phyloP scores from a whole-genome alignment of 2,888 invertebrate genomes.

The Octonoba sinensis region DNA sequence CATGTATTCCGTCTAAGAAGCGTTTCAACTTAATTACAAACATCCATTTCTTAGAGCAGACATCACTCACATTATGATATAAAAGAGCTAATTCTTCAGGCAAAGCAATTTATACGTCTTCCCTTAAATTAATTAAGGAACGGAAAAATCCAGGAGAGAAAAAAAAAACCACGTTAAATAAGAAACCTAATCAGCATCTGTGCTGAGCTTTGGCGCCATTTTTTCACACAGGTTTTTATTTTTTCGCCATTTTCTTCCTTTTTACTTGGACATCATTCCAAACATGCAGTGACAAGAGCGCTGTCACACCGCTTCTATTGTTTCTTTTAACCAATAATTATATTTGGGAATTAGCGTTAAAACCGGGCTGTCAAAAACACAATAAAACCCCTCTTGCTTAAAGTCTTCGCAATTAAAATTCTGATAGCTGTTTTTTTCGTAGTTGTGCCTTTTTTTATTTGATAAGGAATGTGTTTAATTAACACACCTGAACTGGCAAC shows the following conservation, averaged over 20 bases:
- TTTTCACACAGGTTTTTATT: conserved; percentile 23
- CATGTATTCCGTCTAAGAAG: too few relatives aligned
- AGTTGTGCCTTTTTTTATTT: conserved; percentile 21
- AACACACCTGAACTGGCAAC: conserved; percentile 62
- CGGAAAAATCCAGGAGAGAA: conserved; percentile 50
- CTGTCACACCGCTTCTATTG: conserved; percentile 58
- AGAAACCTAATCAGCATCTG: conserved; percentile 63
- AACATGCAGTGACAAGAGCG: conserved; percentile 59
- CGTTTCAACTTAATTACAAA: too few relatives aligned
- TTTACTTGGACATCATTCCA: conserved; percentile 51
- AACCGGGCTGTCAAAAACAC: conserved; percentile 63
- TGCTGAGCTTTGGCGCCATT: conserved; percentile 49
- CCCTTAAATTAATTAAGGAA: conserved; percentile 64
- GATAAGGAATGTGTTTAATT: conserved; percentile 64
- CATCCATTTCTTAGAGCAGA: too few relatives aligned
- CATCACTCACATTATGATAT: too few relatives aligned
- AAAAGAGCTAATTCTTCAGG: conserved; percentile 50
- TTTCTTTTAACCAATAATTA: conserved; percentile 64
- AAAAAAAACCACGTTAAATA: conserved; percentile 59
- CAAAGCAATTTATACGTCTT: conserved; percentile 51
- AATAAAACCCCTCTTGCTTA: conserved; percentile 60
- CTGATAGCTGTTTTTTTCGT: conserved; percentile 48
- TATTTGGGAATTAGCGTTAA: conserved; percentile 63
- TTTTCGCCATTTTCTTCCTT: conserved; percentile 33
- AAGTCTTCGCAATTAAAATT: conserved; percentile 62